These are phyloP conservation scores for Allacma fusca DNA, from an alignment of 2,888 invertebrate genomes.

Conservation along the genomic window DNA sequence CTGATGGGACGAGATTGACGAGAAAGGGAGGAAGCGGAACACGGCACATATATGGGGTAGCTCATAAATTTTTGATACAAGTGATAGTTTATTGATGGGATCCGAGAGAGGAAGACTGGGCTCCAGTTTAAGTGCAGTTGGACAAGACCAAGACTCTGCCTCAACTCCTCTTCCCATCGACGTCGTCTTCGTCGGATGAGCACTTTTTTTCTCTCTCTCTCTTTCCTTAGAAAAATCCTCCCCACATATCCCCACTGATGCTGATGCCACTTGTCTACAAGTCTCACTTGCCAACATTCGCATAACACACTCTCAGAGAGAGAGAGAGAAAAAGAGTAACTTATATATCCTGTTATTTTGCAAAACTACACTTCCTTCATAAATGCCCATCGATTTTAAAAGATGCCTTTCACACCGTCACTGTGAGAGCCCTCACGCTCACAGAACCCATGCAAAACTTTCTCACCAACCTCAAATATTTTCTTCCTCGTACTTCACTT, in stretches of 20 bases:
- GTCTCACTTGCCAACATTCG: background rate
- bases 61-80: conserved; percentile 48
- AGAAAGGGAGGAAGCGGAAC: background rate
- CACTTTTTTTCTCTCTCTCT: background rate
- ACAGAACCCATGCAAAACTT: background rate
- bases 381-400: background rate
- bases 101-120: conserved; percentile 10
- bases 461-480: background rate
- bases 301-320: background rate
- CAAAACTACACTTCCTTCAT: background rate
- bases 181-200: background rate
- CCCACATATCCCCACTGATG: background rate
- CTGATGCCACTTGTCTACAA: background rate
- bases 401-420: background rate
- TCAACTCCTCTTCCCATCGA: background rate
- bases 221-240: background rate
- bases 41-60: background rate
- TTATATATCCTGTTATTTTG: too few species aligned
- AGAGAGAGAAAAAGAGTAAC: too few species aligned
- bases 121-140: background rate
- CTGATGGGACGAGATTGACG: too few species aligned
- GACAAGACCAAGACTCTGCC: background rate
- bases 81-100: conserved; percentile 50
- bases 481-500: background rate
- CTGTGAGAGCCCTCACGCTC: background rate